Conservation (phyloP, 2,888 invertebrate species). For the Amblyteles armatorius region DNA sequence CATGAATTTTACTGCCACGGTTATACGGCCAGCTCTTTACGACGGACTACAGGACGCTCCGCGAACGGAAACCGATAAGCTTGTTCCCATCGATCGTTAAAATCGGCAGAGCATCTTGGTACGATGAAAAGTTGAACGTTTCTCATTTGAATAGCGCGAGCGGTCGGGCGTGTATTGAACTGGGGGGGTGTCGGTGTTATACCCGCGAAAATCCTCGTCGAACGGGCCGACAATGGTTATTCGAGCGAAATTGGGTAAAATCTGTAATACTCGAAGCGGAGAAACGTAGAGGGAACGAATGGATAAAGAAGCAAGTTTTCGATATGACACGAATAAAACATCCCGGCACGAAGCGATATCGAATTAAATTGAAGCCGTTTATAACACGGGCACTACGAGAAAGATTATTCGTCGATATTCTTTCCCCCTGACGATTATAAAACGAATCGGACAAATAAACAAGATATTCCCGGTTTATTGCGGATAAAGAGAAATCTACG, state of each 20-base stretch:
- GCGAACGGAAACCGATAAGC: conserved; percentile 36
- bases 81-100: conserved; percentile 40
- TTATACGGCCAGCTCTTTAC: not conserved
- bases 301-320: not conserved
- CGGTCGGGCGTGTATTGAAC: conserved; percentile 23
- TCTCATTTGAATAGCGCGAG: conserved; percentile 41
- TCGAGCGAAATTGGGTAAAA: conserved; percentile 29
- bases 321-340: conserved; percentile 14
- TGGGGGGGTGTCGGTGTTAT: not conserved
- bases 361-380: not conserved
- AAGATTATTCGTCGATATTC: not conserved
- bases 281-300: not conserved
- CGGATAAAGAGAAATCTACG: not conserved
- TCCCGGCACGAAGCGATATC: not conserved
- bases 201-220: not conserved
- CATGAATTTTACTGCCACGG: not conserved
- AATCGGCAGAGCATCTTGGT: conserved; percentile 36
- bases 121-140: conserved; percentile 17
- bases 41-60: not conserved
- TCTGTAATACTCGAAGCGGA: conserved; percentile 27
- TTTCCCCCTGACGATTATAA: not conserved
- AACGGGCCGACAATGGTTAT: conserved; percentile 29
- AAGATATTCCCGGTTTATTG: not conserved
- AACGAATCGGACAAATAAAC: not conserved
- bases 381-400: not conserved